A percentile compares a stretch with the other conserved stretches of the same genome.
phyloP scores from a whole-genome alignment of 2,888 invertebrate species.

The Agelastica alni region DNA sequence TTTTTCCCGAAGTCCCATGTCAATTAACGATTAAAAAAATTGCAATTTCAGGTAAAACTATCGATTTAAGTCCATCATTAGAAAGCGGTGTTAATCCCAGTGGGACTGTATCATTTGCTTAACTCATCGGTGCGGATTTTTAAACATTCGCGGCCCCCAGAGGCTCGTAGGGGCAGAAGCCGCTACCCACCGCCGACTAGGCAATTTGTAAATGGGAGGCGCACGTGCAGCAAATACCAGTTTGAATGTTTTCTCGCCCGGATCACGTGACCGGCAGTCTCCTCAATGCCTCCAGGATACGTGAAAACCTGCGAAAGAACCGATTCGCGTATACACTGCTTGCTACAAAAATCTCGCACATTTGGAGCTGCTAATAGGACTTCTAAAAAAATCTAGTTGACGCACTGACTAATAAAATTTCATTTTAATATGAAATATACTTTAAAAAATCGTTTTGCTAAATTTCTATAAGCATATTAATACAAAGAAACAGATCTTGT shows the following conservation, averaged over 20 bases:
- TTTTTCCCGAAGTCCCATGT: no score
- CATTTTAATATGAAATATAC: no score
- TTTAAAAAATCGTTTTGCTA: no score
- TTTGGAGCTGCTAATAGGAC: no score
- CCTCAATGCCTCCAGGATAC: conserved; percentile 17
- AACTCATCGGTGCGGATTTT: background rate
- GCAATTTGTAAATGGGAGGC: conserved; percentile 57
- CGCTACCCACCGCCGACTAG: conserved; percentile 50
- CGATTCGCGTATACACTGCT: conserved; percentile 19
- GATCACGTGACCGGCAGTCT: conserved; percentile 50
- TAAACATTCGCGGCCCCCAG: conserved; percentile 16
- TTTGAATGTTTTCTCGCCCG: conserved; percentile 56
- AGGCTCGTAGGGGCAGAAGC: conserved; percentile 39
- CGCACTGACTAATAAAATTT: conserved; percentile 28
- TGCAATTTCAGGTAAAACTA: no score
- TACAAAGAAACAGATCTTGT: no score
- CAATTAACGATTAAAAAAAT: no score
- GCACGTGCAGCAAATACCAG: conserved; percentile 56
- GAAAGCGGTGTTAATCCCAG: conserved; percentile 15
- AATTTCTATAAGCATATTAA: no score
- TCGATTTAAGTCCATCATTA: no score
- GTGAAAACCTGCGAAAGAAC: background rate
- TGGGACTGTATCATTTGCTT: background rate
- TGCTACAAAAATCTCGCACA: conserved; percentile 1
- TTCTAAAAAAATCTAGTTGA: no score